Conservation (phyloP, 2,797 vertebrate species). For the Psittacula echo region DNA sequence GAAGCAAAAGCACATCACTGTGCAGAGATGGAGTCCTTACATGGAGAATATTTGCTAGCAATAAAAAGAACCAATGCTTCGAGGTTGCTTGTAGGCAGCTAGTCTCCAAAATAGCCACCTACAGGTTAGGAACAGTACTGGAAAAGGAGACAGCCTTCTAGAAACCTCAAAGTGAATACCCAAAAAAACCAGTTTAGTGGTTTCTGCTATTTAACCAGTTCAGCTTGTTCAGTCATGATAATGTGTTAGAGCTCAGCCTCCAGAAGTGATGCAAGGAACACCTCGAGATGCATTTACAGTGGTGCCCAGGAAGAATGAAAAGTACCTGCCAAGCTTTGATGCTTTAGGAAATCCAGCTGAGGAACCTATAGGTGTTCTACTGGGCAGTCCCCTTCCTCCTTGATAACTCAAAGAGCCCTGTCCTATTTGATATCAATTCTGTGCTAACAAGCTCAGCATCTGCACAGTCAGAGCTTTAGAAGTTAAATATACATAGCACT, state of each 20-base stretch:
- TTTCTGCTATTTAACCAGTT: neutral
- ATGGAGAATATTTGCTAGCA: neutral
- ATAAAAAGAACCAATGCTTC: neutral
- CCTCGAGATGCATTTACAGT: neutral
- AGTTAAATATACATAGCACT: neutral
- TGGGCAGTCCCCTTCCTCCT: neutral
- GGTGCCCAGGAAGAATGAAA: neutral
- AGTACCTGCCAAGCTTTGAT: neutral
- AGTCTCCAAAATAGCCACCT: neutral
- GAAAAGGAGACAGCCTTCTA: neutral
- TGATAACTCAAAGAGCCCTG: neutral
- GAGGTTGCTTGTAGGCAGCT: neutral
- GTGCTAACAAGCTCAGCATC: neutral
- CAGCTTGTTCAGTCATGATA: neutral
- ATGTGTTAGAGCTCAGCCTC: neutral
- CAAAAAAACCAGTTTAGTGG: neutral
- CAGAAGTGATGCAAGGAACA: neutral
- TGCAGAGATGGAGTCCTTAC: neutral
- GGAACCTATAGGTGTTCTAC: neutral
- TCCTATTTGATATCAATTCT: neutral
- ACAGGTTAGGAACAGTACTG: neutral
- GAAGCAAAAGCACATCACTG: rapidly evolving
- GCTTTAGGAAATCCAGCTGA: neutral
- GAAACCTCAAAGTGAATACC: neutral
- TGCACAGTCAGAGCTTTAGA: neutral